Percentiles rank a stretch among this genome's conserved stretches.
phyloP scores from a whole-genome alignment of 2,797 vertebrate species.

The Gallirallus australis region DNA sequence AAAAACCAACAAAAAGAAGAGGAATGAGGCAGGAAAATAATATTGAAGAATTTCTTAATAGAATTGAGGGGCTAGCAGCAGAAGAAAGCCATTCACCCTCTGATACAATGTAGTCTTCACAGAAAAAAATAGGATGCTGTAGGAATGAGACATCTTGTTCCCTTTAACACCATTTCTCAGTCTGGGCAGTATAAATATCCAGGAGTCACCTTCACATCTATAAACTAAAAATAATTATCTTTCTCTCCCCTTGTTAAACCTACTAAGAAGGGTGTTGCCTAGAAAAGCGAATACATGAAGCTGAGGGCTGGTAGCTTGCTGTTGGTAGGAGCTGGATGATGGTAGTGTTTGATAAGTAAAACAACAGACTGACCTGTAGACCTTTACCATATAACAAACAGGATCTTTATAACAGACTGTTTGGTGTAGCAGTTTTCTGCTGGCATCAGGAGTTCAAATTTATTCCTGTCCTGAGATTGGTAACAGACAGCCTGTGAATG shows the following conservation, averaged over 20 bases:
- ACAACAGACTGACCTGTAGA: not conserved
- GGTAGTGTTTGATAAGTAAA: not conserved
- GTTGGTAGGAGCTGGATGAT: not conserved
- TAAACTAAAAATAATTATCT: not conserved
- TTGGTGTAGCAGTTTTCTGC: not conserved
- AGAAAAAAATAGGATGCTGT: not conserved
- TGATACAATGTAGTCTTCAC: not conserved
- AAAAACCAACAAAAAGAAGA: no score
- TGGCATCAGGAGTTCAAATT: not conserved
- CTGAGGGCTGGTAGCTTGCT: not conserved
- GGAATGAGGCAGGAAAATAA: not conserved
- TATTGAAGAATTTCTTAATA: constrained; percentile 1
- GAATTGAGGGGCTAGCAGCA: not conserved
- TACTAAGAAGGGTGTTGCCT: not conserved
- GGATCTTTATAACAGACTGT: not conserved
- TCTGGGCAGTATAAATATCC: not conserved
- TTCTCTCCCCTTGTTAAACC: not conserved
- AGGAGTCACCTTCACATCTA: not conserved
- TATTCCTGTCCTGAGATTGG: not conserved
- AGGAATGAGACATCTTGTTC: not conserved
- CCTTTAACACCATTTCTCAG: not conserved
- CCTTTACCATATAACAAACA: not conserved
- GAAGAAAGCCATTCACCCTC: not conserved
- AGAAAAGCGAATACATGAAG: not conserved
- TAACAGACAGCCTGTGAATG: not conserved